Conservation (phyloP, 1,140 invertebrate genomes). For the Lucilia cuprina region DNA sequence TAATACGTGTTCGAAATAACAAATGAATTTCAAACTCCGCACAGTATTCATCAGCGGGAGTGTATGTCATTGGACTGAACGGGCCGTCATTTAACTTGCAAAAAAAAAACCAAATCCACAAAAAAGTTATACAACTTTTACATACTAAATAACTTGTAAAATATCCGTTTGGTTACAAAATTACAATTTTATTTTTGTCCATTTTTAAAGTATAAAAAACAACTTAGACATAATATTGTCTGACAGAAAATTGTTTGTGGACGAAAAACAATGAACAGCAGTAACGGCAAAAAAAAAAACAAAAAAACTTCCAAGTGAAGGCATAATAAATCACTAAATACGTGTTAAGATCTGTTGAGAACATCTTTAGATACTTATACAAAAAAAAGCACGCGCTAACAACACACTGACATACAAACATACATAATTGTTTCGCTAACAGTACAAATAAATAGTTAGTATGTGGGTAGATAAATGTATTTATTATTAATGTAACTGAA, state of each 20-base stretch:
- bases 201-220: not conserved
- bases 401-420: not conserved
- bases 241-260: not conserved
- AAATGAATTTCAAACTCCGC: no score
- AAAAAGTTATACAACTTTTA: no score
- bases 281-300: not conserved
- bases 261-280: not conserved
- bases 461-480: not conserved
- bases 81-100: no score
- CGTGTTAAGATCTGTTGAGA: not conserved
- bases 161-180: no score
- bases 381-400: not conserved
- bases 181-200: not conserved
- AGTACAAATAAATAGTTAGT: not conserved
- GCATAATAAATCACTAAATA: constrained; percentile 28
- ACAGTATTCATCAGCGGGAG: no score
- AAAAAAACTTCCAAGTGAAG: not conserved
- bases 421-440: no score
- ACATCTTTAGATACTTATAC: not conserved
- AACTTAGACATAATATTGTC: not conserved
- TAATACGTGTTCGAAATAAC: no score
- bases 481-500: not conserved
- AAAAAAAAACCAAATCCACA: no score
- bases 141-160: no score
- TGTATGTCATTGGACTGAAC: no score